Evolutionary conservation across 2,797 vertebrate species (phyloP).

Genomic region (Bradypodion ventrale): DNA sequence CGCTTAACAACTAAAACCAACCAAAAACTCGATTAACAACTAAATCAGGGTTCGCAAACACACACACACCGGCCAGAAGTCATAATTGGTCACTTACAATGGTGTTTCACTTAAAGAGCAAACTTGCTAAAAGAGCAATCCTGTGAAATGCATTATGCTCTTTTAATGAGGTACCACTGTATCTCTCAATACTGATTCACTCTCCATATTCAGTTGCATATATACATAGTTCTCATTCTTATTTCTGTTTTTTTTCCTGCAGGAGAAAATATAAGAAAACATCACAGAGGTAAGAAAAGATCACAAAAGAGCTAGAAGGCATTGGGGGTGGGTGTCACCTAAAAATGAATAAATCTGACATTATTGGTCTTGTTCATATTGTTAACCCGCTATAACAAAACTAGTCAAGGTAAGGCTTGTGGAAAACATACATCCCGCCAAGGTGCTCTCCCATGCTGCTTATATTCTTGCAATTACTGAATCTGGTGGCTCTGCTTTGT

Average conservation of each 20-base stretch:
- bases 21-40: no score
- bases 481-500: conserved; percentile 24
- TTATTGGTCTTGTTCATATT: not conserved
- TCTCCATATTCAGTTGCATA: conserved; percentile 26
- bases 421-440: not conserved
- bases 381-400: not conserved
- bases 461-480: conserved; percentile 16
- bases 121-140: no score
- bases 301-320: conserved; percentile 49
- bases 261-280: conserved; percentile 99
- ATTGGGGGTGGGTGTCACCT: conserved; percentile 32
- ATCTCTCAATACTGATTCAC: conserved; percentile 16
- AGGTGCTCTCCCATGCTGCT: not conserved
- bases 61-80: no score
- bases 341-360: conserved; percentile 40
- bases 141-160: no score
- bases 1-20: no score
- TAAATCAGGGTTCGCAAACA: no score
- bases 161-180: no score
- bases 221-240: conserved; percentile 59
- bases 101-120: no score
- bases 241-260: conserved; percentile 78
- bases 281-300: conserved; percentile 93
- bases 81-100: no score
- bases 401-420: not conserved